Evolutionary conservation across 2,888 invertebrate genomes (phyloP), one percentile per base, ranked within the genome.

Genomic region (Dermolepida albohirtum): DNA sequence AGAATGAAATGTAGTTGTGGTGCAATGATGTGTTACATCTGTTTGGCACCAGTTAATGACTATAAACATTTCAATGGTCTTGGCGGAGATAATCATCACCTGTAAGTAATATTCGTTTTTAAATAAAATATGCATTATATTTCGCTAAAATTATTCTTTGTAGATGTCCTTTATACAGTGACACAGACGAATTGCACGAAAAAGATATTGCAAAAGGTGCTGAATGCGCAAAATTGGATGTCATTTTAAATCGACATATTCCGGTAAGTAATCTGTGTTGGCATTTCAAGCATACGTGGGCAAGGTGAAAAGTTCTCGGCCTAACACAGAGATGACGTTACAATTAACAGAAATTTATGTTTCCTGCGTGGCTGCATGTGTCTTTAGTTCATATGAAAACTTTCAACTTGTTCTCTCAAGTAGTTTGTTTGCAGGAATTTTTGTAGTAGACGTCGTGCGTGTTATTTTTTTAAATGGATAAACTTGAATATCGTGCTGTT

Each of bases 1-100:
- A 86, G 85, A 74, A 87, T 88, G 83, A 84, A 81, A 1, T 88
- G 88, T 72, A 69, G 78, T 0, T 88, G 88, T 75, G 87, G 87
- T 0, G 85, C 86, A 2, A 72, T 71, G 10, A 87, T 86, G 84
- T 88, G 88, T 73, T 88, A 89, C 70, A 75, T 88, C 5, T 88
- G 88, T 74, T 81, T 85, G 29, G 70, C 84, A 72, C 83, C 84
- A n/a, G 83, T 88, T 10, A 80, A 77, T 1, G 83, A 84, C 75
- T 89, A 89, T 74, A 70, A 71, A 0, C 89, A 89, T 79, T 89
- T 89, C 70, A 79, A 82, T 69, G 82, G 84, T 4, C 82, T 83
- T 73, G 84, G 84, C 41, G 81, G 83, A 0, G 75, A 77, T 62
- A 74, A 76, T 40, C 67, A 54, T n/a, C 63, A 82, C 63, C 73